Base-by-base conservation (phyloP, 64 coral and sea anemone species). In the Stichodactyla mertensii region DNA sequence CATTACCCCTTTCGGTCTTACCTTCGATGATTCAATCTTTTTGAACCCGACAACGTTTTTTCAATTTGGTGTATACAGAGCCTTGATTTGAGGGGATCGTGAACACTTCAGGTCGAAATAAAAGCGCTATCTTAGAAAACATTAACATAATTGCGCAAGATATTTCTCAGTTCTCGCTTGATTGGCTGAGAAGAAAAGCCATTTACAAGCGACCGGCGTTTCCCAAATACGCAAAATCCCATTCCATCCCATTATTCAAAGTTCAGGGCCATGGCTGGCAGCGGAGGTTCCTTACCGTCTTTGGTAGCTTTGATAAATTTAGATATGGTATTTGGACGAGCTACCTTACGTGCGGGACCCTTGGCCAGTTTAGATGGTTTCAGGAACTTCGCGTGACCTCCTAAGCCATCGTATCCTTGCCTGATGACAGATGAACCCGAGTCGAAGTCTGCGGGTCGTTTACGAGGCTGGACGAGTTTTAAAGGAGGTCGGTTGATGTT, bases 261-360 rank as follows among this genome's bases (percentile, higher is more conserved):
- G 12, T 92, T 86, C 45, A 92, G 74, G 36, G 81, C 88, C 91
- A 92, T 19, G 31, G 69, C 87, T 9, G 91, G 91, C 77, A 92
- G 77, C 6, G 91, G 91, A 14, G 91, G 91, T 6, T 88, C 86
- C 77, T 92, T 92, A 10, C 64, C 56, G 23, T 87, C 86, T 24
- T 81, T 64, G 0, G 52, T 51, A 4, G 31, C 85, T 10, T 88
- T 88, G 0, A 92, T 69, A 19, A 92, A 88, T 62, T 88, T 92
- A n/a, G 91, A 88, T 87, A 92, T 84, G 20, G 78, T 87, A 77
- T 83, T 84, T 52, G 87, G 82, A 13, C 71, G 81, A 69, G 86
- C 91, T 24, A 92, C 86, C 52, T 92, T 92, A 51, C 77, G 36
- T 81, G 53, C 55, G 31, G 86, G 70, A 88, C 71, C 45, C 51